These are phyloP conservation scores for Coecobrya sp. DNA, from an alignment of 2,888 invertebrate genomes.

Conservation along the genomic window DNA sequence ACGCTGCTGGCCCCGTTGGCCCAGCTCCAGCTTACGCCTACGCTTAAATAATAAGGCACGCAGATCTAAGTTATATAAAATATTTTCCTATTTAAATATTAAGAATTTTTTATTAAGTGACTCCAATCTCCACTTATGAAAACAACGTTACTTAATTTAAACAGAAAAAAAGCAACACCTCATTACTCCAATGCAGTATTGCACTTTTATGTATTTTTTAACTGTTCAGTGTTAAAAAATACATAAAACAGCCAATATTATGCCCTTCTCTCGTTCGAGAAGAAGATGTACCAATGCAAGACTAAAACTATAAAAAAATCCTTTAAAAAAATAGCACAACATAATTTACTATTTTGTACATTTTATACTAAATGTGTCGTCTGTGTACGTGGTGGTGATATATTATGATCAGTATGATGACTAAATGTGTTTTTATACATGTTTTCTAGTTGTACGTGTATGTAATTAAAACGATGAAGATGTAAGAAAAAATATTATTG, in stretches of 20 bases:
- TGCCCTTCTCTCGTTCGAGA: conserved; percentile 47
- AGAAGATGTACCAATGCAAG: conserved; percentile 72
- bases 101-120: conserved; percentile 64
- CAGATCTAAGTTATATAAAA: conserved; percentile 60
- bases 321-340: conserved; percentile 51
- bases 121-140: conserved; percentile 52
- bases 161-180: conserved; percentile 42
- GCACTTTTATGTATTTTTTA: conserved; percentile 59
- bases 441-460: conserved; percentile 45
- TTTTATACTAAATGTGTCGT: conserved; percentile 58
- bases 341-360: conserved; percentile 61
- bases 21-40: conserved; percentile 47
- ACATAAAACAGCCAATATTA: conserved; percentile 41
- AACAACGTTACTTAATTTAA: conserved; percentile 32
- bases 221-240: conserved; percentile 33
- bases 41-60: conserved; percentile 40
- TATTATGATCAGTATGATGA: conserved; percentile 43
- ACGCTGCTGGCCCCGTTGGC: conserved; percentile 45
- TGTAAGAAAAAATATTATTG: conserved; percentile 62
- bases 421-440: conserved; percentile 58
- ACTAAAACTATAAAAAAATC: conserved; percentile 43
- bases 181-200: conserved; percentile 65
- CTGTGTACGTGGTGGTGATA: conserved; percentile 50
- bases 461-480: conserved; percentile 61
- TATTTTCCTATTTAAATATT: conserved; percentile 76